Conservation (phyloP, 1,140 invertebrate species). For the Teleopsis dalmanni region DNA sequence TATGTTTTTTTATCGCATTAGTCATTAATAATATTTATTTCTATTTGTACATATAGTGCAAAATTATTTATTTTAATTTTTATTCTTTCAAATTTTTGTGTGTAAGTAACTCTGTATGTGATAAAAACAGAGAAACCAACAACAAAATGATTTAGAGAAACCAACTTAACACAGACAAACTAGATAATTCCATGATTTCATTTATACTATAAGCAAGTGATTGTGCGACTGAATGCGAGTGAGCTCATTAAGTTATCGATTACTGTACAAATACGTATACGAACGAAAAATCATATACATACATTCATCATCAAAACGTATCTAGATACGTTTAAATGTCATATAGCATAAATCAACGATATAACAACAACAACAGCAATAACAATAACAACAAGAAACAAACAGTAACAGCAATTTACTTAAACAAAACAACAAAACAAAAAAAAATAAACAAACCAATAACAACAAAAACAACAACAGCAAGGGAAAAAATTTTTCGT, state of each 20-base stretch:
- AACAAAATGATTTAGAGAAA: too few relatives aligned
- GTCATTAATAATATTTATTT: too few relatives aligned
- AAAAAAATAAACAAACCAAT: neutral
- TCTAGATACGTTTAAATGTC: neutral
- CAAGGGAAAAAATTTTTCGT: neutral
- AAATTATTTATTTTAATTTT: too few relatives aligned
- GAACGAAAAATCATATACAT: neutral
- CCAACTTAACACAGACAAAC: too few relatives aligned
- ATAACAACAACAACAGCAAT: constrained; percentile 7
- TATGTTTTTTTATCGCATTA: too few relatives aligned
- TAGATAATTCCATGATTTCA: too few relatives aligned
- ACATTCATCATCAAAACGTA: neutral
- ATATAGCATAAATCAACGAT: neutral
- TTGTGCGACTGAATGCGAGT: constrained; percentile 9
- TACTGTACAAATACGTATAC: constrained; percentile 7
- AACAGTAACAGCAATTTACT: neutral
- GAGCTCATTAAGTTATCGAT: constrained; percentile 11
- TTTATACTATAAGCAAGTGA: too few relatives aligned
- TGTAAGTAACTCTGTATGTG: too few relatives aligned
- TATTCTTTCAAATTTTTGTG: too few relatives aligned
- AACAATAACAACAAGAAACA: neutral
- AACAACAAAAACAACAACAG: constrained; percentile 3
- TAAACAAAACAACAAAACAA: constrained; percentile 3
- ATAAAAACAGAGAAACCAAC: too few relatives aligned
- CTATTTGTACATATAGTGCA: too few relatives aligned